Percentiles rank a stretch among this genome's conserved stretches.
Evolutionary conservation across 2,888 invertebrate genomes (phyloP).

Genomic region (Pollenia griseotomentosa): DNA sequence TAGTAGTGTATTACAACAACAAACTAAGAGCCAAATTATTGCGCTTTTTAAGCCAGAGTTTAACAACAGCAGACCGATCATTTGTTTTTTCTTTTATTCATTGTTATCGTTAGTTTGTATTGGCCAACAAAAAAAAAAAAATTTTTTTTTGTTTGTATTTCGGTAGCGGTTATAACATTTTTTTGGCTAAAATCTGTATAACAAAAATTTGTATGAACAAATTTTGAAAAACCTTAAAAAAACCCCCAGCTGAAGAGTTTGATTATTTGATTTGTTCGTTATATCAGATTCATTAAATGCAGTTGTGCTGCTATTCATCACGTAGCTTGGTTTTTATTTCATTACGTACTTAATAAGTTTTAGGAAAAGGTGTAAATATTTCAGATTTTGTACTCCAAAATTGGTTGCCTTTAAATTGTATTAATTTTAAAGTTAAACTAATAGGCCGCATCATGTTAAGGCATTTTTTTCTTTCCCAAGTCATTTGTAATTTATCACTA

Average conservation of each 20-base stretch:
- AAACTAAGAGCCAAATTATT: slow-evolving; percentile 17
- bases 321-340: slow-evolving; percentile 26
- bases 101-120: neutral
- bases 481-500: slow-evolving; percentile 35
- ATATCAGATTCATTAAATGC: neutral
- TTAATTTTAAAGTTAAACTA: slow-evolving; percentile 13
- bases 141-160: neutral
- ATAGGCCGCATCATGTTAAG: neutral
- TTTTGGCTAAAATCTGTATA: slow-evolving; percentile 8
- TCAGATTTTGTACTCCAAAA: neutral
- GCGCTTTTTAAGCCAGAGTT: slow-evolving; percentile 24
- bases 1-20: neutral
- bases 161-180: neutral
- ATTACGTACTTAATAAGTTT: neutral
- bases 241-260: neutral
- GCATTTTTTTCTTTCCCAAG: neutral
- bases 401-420: neutral
- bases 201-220: neutral
- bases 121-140: slow-evolving; percentile 4
- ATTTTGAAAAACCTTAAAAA: neutral
- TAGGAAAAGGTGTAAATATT: slow-evolving; percentile 3
- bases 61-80: neutral
- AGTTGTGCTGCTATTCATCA: slow-evolving; percentile 48
- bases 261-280: neutral
- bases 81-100: neutral